Conservation (phyloP, 1,140 invertebrate genomes). For the Rhopalosiphum padi region DNA sequence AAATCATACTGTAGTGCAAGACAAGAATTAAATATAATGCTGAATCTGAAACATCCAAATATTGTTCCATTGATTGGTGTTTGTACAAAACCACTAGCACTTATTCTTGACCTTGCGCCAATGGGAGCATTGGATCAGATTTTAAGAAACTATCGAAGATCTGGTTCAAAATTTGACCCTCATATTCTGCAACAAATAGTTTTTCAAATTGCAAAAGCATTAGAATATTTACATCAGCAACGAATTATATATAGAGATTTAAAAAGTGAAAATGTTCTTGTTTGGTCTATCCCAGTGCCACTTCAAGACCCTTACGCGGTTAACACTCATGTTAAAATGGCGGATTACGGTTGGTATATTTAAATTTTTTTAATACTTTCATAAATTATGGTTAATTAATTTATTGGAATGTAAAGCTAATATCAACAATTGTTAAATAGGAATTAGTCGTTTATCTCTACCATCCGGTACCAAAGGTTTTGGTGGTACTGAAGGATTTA, state of each 20-base stretch:
- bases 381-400: neutral
- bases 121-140: slow-evolving; percentile 85
- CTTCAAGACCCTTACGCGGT: slow-evolving; percentile 69
- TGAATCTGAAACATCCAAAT: slow-evolving; percentile 85
- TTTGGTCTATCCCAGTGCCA: slow-evolving; percentile 89
- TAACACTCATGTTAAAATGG: slow-evolving; percentile 87
- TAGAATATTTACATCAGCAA: slow-evolving; percentile 94
- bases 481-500: slow-evolving; percentile 96
- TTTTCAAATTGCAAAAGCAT: slow-evolving; percentile 85
- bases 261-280: slow-evolving; percentile 97
- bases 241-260: slow-evolving; percentile 96
- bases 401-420: neutral
- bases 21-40: slow-evolving; percentile 90
- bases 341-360: slow-evolving; percentile 83
- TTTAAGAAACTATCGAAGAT: slow-evolving; percentile 82
- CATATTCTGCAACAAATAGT: slow-evolving; percentile 73
- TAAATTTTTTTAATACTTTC: neutral
- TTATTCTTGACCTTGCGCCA: slow-evolving; percentile 91
- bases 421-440: slow-evolving; percentile 63
- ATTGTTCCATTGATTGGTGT: slow-evolving; percentile 86
- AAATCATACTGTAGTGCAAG: slow-evolving; percentile 94
- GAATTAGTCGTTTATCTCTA: slow-evolving; percentile 85
- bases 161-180: slow-evolving; percentile 80
- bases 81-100: slow-evolving; percentile 63
- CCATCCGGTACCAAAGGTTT: slow-evolving; percentile 96